These are phyloP conservation scores for Drosophila biarmipes DNA, from an alignment of 1,140 invertebrate species.

Conservation along the genomic window DNA sequence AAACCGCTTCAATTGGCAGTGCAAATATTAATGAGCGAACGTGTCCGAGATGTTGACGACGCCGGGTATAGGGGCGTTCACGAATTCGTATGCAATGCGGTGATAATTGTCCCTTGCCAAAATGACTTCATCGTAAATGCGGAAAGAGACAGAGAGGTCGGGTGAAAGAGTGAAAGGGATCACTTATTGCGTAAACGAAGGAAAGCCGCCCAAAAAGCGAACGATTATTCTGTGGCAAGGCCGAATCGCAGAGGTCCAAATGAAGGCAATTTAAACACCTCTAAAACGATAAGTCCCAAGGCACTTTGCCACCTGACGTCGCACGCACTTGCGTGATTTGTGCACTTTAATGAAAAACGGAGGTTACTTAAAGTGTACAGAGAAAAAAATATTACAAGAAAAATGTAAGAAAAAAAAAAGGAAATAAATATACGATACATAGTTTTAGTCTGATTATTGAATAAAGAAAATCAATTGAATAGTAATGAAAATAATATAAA, in stretches of 20 bases:
- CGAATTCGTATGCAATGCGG: conserved; percentile 35
- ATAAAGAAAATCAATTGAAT: too few relatives aligned
- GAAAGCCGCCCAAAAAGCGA: neutral
- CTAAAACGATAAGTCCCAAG: conserved; percentile 17
- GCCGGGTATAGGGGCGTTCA: conserved; percentile 10
- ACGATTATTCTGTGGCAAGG: conserved; percentile 30
- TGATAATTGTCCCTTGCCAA: conserved; percentile 55
- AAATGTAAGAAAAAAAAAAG: too few relatives aligned
- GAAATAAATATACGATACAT: too few relatives aligned
- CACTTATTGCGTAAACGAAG: conserved; percentile 8
- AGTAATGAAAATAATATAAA: neutral
- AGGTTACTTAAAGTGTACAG: too few relatives aligned
- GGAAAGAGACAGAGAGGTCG: conserved; percentile 6
- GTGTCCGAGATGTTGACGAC: conserved; percentile 56
- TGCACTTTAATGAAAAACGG: neutral
- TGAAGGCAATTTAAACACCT: conserved; percentile 45
- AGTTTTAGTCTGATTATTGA: too few relatives aligned
- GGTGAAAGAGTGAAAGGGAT: conserved; percentile 24
- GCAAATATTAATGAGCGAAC: conserved; percentile 73
- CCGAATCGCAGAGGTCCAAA: conserved; percentile 16
- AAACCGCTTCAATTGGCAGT: conserved; percentile 67
- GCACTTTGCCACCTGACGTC: conserved; percentile 19
- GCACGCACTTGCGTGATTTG: conserved; percentile 25
- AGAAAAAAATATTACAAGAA: too few relatives aligned
- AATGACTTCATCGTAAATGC: conserved; percentile 47